Evolutionary conservation across 1,140 invertebrate genomes (phyloP).

Genomic region (Lepidotrigona ventralis): DNA sequence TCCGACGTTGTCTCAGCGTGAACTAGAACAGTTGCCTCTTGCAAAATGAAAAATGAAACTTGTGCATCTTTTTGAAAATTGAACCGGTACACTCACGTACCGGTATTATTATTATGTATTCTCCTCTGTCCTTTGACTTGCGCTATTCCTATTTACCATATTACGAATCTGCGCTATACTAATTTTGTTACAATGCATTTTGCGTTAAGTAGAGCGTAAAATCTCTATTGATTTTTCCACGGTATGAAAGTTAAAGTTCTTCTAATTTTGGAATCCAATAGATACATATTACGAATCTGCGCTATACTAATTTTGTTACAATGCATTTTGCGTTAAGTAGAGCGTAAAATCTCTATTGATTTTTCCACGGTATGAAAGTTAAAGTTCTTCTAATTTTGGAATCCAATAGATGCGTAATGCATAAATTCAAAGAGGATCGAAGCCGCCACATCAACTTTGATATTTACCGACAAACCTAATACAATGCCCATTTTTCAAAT

Average conservation of each 20-base stretch:
- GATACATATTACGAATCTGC: background rate
- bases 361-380: too few species aligned
- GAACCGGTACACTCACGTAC: background rate
- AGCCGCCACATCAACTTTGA: background rate
- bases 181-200: background rate
- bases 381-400: conserved; percentile 1
- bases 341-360: background rate
- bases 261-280: background rate
- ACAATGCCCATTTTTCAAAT: background rate
- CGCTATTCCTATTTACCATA: background rate
- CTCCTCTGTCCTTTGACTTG: background rate
- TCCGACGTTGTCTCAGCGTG: too few species aligned
- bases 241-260: background rate
- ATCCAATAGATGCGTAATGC: background rate
- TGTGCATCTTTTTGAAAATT: background rate
- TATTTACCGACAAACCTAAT: background rate
- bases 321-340: background rate
- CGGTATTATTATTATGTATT: background rate
- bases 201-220: background rate
- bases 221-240: background rate
- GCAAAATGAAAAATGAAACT: background rate
- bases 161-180: background rate
- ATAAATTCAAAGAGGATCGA: conserved; percentile 3
- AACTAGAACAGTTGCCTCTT: background rate
- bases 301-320: background rate